Base-by-base conservation (phyloP, 1,140 invertebrate genomes). In the Bombus turneri region DNA sequence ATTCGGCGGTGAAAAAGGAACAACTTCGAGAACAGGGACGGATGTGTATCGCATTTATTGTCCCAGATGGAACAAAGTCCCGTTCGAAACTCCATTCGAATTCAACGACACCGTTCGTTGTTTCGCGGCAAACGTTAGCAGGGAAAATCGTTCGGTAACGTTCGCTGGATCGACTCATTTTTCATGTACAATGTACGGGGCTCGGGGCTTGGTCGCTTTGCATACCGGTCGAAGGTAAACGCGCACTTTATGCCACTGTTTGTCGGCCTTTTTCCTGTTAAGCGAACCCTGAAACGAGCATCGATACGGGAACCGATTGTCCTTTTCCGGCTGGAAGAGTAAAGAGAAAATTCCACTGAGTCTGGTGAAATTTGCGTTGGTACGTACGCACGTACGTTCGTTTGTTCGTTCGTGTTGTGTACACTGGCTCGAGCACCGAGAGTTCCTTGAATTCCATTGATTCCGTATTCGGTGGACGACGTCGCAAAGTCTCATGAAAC, bases 201-300 rank as follows among this genome's bases (percentile, higher is more conserved):
- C 31, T 66, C 31, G 64, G 12, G 41, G 10, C 39, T 37, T 18
- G 41, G 31, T 2, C 76, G 76, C 64, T 78, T 78, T 78, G 77
- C 77, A 69, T 80, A 69, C 78, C 39, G 64, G 25, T 13, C 31
- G 64, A 39, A 69, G 31, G 43, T 69, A 53, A 80, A 80, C 66
- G 64, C 31, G 12, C 47, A 18, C 74, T 76, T 76, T 76, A 76
- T 76, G 74, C 47, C 74, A 25, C 34, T 76, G 74, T 76, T 76
- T 76, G 47, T 59, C 74, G 74, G 47, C 64, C 64, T 47, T 80
- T 69, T 53, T 53, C 64, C 78, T 39, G 78, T 68, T 80, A 68
- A 80, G 22, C 77, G 41, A 80, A 6, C 77, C 41, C 41, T 37
- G 64, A 69, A 80, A 53, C 78, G 78, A 53, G 31, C 77, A n/a